Conservation (phyloP, 2,797 vertebrate genomes). For the Macrochelys suwanniensis region DNA sequence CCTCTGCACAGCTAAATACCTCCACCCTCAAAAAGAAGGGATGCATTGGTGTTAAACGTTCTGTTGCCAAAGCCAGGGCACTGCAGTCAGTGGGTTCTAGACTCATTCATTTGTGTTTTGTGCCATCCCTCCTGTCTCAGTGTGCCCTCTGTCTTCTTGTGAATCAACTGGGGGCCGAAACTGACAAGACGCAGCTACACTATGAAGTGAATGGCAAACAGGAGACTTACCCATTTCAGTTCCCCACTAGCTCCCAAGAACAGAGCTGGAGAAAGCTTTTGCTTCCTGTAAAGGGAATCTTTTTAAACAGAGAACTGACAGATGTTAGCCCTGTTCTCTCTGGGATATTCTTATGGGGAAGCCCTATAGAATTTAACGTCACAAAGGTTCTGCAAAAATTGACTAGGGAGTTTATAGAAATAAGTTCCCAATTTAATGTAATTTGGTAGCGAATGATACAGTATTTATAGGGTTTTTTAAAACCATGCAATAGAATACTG, state of each 20-base stretch:
- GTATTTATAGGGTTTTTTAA: neutral
- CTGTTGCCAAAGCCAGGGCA: constrained; percentile 45
- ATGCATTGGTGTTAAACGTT: constrained; percentile 12
- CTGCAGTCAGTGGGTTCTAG: neutral
- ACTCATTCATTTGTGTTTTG: neutral
- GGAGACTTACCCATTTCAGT: constrained; percentile 16
- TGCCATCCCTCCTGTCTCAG: neutral
- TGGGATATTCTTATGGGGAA: neutral
- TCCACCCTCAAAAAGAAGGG: neutral
- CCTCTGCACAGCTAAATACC: constrained; percentile 10
- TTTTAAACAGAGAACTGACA: neutral
- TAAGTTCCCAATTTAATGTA: neutral
- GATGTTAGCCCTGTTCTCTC: neutral
- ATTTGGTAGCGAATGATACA: neutral
- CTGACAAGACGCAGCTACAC: neutral
- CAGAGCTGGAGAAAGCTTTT: neutral
- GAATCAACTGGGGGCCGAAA: neutral
- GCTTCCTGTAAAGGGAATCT: neutral
- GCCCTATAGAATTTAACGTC: neutral
- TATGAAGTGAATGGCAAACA: constrained; percentile 16
- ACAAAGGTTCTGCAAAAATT: neutral
- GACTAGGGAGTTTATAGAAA: neutral
- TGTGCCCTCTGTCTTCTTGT: neutral
- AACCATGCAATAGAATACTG: neutral
- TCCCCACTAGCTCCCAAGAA: neutral